Conservation (phyloP, 1,140 invertebrate genomes). For the Triops cancriformis region DNA sequence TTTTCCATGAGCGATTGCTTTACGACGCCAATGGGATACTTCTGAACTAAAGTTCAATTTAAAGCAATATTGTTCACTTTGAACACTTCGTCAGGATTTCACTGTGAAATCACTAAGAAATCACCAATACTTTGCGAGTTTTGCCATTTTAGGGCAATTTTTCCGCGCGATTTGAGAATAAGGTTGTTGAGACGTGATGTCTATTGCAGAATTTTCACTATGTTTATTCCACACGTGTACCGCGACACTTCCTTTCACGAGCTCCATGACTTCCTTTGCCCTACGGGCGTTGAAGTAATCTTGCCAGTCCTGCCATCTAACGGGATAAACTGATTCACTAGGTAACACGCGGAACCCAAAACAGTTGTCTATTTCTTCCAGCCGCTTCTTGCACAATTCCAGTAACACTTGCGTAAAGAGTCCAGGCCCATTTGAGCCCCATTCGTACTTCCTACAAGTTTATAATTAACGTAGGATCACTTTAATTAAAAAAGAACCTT, state of each 20-base stretch:
- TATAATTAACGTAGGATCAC: neutral
- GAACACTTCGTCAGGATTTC: too few species aligned
- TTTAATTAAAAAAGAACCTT: neutral
- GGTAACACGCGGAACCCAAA: slow-evolving; percentile 14
- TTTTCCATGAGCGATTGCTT: too few species aligned
- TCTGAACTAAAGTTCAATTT: too few species aligned
- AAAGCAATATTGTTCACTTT: too few species aligned
- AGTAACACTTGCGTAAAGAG: slow-evolving; percentile 55
- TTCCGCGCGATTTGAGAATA: slow-evolving; percentile 17
- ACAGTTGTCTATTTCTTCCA: neutral
- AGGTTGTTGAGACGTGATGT: slow-evolving; percentile 10
- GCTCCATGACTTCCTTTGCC: neutral
- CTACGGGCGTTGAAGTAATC: slow-evolving; percentile 1
- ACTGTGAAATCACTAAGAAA: too few species aligned
- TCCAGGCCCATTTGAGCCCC: slow-evolving; percentile 63
- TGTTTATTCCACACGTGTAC: slow-evolving; percentile 24
- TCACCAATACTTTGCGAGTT: neutral
- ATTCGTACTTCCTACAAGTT: slow-evolving; percentile 40
- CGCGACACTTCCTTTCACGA: neutral
- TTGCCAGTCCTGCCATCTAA: slow-evolving; percentile 21
- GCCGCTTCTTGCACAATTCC: neutral
- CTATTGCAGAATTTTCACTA: neutral
- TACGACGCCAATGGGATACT: too few species aligned
- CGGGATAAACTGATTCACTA: slow-evolving; percentile 16
- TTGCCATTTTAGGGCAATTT: slow-evolving; percentile 12